A percentile compares a stretch with the other conserved stretches of the same genome.
Evolutionary conservation across 1,140 invertebrate species (phyloP).

Genomic region (Leptinotarsa lineolata): DNA sequence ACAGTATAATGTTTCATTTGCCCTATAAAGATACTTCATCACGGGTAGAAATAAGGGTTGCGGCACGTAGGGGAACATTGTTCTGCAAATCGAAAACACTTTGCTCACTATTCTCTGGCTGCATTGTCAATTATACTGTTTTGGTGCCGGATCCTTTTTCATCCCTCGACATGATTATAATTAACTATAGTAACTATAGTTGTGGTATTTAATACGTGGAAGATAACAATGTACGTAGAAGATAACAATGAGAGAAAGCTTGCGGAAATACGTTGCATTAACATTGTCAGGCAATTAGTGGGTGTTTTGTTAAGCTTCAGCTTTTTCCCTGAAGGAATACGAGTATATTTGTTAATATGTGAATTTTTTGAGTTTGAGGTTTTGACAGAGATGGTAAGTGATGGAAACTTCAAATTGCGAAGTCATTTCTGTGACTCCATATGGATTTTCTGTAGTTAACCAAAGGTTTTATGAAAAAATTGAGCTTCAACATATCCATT

Average conservation of each 20-base stretch:
- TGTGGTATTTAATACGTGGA: neutral
- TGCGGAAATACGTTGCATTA: neutral
- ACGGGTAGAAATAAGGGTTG: conserved; percentile 5
- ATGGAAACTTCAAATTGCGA: no score
- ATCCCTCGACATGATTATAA: neutral
- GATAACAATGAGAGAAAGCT: neutral
- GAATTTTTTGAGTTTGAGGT: no score
- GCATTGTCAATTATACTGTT: neutral
- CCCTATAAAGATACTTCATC: neutral
- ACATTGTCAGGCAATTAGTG: neutral
- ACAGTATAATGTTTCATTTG: neutral
- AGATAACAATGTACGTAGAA: neutral
- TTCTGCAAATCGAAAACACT: neutral
- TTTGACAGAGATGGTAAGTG: no score
- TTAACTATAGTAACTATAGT: neutral
- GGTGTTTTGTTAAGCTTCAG: no score
- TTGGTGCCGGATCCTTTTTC: neutral
- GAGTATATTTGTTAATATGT: no score
- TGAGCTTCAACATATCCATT: no score
- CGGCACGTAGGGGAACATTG: conserved; percentile 1
- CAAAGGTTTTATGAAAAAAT: no score
- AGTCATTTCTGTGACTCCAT: no score
- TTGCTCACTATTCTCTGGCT: neutral
- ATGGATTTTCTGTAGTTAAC: no score
- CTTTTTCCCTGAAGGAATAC: no score